A percentile compares a stretch with the other conserved stretches of the same genome.
These are phyloP conservation scores for Lamprologus lemairii DNA, from an alignment of 2,113 vertebrate species.

Conservation along the genomic window DNA sequence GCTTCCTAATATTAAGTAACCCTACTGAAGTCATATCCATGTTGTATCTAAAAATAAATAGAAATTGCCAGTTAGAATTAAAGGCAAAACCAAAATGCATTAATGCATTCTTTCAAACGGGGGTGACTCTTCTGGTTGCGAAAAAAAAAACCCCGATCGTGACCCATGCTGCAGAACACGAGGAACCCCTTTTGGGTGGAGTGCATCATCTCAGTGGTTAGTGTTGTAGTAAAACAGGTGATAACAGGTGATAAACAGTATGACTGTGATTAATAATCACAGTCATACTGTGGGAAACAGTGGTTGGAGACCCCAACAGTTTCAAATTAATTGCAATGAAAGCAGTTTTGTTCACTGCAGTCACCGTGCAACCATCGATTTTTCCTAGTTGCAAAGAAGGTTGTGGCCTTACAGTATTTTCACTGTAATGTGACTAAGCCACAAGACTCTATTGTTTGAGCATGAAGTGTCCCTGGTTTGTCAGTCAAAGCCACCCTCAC, in stretches of 20 bases:
- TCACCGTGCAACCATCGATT: neutral
- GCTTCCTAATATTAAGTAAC: neutral
- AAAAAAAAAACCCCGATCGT: rapidly evolving
- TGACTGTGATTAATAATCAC: neutral
- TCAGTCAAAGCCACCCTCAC: neutral
- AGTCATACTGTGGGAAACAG: neutral
- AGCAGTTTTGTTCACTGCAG: neutral
- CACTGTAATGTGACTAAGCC: neutral
- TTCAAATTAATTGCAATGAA: neutral
- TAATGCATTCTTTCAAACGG: neutral
- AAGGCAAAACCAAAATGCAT: neutral
- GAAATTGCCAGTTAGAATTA: neutral
- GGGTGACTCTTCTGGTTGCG: neutral
- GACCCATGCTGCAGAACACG: neutral
- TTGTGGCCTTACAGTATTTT: neutral
- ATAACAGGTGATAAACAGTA: neutral
- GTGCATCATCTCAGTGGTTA: neutral
- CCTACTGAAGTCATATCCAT: neutral
- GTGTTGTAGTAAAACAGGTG: neutral
- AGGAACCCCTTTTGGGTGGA: neutral
- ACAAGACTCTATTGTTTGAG: neutral
- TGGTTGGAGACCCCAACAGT: neutral
- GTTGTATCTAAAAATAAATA: neutral
- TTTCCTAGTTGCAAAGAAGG: neutral
- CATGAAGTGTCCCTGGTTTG: neutral